These are phyloP conservation scores for Picus viridis DNA, from an alignment of 2,797 vertebrate species.

Conservation along the genomic window DNA sequence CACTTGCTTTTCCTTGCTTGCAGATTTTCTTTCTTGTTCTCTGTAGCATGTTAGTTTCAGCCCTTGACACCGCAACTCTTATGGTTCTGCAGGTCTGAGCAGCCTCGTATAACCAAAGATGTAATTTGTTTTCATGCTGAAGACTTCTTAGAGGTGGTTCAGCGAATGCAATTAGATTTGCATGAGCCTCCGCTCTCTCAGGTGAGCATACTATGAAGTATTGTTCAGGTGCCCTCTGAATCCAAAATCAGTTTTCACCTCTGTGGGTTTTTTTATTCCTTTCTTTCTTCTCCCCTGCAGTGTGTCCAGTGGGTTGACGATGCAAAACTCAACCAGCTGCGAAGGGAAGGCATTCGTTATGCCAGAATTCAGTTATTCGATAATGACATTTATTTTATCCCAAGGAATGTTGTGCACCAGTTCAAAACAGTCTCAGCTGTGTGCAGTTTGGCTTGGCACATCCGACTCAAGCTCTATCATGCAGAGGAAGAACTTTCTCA, in stretches of 20 bases:
- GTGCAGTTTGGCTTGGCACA: conserved; percentile 97
- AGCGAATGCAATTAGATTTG: conserved; percentile 95
- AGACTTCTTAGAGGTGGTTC: conserved; percentile 94
- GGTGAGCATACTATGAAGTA: conserved; percentile 74
- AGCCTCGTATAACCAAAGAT: conserved; percentile 98
- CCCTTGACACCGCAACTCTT: background rate
- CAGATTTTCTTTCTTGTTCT: background rate
- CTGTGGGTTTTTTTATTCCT: background rate
- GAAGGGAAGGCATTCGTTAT: conserved; percentile 96
- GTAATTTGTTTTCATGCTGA: conserved; percentile 98
- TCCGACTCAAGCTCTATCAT: conserved; percentile 91
- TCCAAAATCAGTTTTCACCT: conserved; percentile 2
- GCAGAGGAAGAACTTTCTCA: conserved; percentile 68
- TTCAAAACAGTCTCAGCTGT: conserved; percentile 98
- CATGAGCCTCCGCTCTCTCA: conserved; percentile 96
- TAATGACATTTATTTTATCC: conserved; percentile 98
- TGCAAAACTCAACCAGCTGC: conserved; percentile 97
- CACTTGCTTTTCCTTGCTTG: background rate
- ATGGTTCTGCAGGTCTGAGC: conserved; percentile 82
- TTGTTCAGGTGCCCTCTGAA: background rate
- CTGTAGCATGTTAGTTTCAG: background rate
- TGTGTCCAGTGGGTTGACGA: conserved; percentile 99
- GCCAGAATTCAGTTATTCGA: conserved; percentile 95
- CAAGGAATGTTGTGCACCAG: conserved; percentile 97
- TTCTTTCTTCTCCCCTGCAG: conserved; percentile 67